These are phyloP conservation scores for Luffia ferchaultella DNA, from an alignment of 2,888 invertebrate species.

Conservation along the genomic window DNA sequence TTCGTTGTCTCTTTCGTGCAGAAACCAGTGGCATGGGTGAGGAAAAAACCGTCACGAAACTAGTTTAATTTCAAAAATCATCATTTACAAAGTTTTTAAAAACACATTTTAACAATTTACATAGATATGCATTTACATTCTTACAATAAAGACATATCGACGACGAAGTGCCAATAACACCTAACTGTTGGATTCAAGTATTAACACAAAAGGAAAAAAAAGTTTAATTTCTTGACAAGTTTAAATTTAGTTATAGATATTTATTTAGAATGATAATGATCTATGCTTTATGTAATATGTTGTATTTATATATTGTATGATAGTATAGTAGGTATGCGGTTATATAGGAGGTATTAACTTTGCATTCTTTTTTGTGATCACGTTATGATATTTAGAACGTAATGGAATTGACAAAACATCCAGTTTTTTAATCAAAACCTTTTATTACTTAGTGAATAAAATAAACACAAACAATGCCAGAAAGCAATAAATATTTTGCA, in stretches of 20 bases:
- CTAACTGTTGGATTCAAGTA: neutral
- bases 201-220: neutral
- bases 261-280: neutral
- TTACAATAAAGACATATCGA: neutral
- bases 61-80: neutral
- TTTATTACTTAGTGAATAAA: neutral
- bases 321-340: no score
- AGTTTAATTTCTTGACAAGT: neutral
- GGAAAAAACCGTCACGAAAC: no score
- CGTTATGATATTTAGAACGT: no score
- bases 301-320: no score
- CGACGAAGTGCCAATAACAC: neutral
- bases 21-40: no score
- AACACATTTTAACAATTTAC: neutral
- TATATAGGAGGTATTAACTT: no score
- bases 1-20: no score
- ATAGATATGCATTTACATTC: neutral
- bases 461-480: neutral
- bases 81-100: neutral
- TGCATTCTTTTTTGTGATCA: no score
- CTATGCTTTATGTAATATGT: neutral
- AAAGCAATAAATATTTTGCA: neutral
- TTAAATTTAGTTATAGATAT: neutral
- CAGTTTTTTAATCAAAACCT: no score
- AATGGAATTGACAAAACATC: no score